Evolutionary conservation across 64 coral and sea anemone genomes (phyloP), one percentile per base, ranked within the genome.

Genomic region (Porites lutea): DNA sequence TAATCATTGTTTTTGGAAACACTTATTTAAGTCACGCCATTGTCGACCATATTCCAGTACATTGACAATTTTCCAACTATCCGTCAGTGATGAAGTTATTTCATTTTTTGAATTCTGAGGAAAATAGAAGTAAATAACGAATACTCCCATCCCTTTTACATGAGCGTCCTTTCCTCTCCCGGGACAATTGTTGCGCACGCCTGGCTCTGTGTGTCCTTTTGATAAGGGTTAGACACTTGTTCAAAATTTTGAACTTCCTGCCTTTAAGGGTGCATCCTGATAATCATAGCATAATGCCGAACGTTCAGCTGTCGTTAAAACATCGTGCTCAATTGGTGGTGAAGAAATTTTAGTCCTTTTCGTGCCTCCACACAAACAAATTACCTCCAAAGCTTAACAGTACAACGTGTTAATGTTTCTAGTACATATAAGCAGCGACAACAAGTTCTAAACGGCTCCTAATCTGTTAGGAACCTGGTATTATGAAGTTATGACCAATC

Each of bases 391-490:
- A 20, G 18, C 65, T 68, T 68, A 68, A 62, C 59, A 62, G 16
- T 3, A 62, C 59, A 62, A 62, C 59, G 59, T 62, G 10, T 62
- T 62, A 62, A 62, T 62, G 59, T 62, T 62, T 62, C 59, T 62
- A 62, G 59, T 62, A 62, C 59, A 62, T 62, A 62, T 62, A 62
- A 62, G 59, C 59, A 62, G 59, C 10, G 3, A 62, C 59, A 62
- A 62, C 59, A 62, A 62, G 59, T 68, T 68, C 18, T 68, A 13
- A 68, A 19, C 65, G 65, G 65, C 65, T 68, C 65, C 12, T 68
- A 68, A 68, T 20, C 65, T 68, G 65, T 68, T 68, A 68, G 65
- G 65, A 68, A 68, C 65, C 65, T 68, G 14, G 65, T 68, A 68
- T 68, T 68, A 22, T 68, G 65, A 16, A 68, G 65, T 68, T 19